Base-by-base conservation (phyloP, 1,140 invertebrate genomes). In the Ceratina japonica region DNA sequence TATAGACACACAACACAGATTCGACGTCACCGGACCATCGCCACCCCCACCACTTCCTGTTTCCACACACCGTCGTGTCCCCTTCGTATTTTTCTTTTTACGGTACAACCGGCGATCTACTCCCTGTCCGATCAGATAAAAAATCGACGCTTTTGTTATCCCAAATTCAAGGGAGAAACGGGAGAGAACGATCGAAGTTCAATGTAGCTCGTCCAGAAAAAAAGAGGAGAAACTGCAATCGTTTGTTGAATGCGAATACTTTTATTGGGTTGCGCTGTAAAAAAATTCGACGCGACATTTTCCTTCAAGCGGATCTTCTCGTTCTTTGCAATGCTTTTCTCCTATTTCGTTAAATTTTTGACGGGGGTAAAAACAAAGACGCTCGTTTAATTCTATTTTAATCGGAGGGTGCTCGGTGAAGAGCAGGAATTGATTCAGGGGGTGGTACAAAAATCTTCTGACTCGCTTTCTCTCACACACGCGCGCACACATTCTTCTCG, bases 371-470 rank as follows among this genome's bases (percentile, higher is more conserved):
- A 59, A 63, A 54, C 52, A 56, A 64, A 72, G 51, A 64, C 27
- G 54, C 59, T 72, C 75, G 69, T 72, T 31, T 72, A 44, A 72
- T 78, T 72, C 63, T 72, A 54, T 31, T 72, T 63, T 22, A 71
- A 72, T 78, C 49, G 59, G 24, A 70, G n/a, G 54, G 52, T 84
- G 63, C 59, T 66, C 63, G 78, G 68, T 70, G 78, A 54, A 74
- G 78, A 51, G 63, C 69, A 84, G 82, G 82, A 84, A 70, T 79
- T 64, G 56, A 66, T 69, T 71, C 31, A 78, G 24, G 62, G 75
- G 56, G 22, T 56, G 62, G 68, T 80, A 82, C 71, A 84, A 84
- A 65, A 84, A 83, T 69, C 65, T 58, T 79, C n/a, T 83, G 37
- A 44, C 37, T 44, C 27, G 27, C 27, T 24, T n/a, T 16, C 51